Base-by-base conservation (phyloP, 2,797 vertebrate genomes). In the Bovichtus variegatus region DNA sequence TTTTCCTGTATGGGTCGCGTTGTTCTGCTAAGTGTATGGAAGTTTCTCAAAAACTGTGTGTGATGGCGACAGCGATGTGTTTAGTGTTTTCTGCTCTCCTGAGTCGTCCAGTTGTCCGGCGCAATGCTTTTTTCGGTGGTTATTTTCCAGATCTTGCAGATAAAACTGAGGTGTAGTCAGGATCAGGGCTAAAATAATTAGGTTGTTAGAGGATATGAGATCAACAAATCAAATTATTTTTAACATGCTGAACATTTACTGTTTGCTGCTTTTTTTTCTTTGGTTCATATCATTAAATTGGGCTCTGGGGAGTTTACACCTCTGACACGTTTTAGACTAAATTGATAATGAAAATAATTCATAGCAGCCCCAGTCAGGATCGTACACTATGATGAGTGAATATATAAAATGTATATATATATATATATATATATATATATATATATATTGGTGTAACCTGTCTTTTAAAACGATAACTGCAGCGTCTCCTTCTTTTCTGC, bases 1-100 rank as follows among this genome's bases (percentile, higher is more conserved):
- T 58, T 77, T 58, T 78, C 77, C 77, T 75, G 63, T 72, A 40
- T 27, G 53, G 64, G n/a, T 49, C 64, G 62, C 41, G 44, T 27
- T 16, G 44, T 77, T 70, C 76, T 77, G 65, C 31, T 58, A 53
- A 59, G 67, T 78, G 6, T 29, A 46, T 51, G 31, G 59, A 72
- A 49, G 55, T 51, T 67, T 43, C 27, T 63, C 38, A 55, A 47
- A 60, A 58, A 31, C 36, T 6, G 23, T 41, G 19, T 57, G 21
- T 43, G 58, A 61, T 25, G 9, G 53, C 13, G 34, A 31, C 44
- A 2, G 25, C 13, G 34, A 54, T 4, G 25, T 2, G 61, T 1
- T 38, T 38, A 18, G 23, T 21, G 38, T 49, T 60, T 19, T 38
- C 27, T 7, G 31, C n/a, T n/a, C n/a, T n/a, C n/a, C n/a, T n/a